Evolutionary conservation across 2,888 invertebrate genomes (phyloP), one percentile per base, ranked within the genome.

Genomic region (Tetragonula carbonaria): DNA sequence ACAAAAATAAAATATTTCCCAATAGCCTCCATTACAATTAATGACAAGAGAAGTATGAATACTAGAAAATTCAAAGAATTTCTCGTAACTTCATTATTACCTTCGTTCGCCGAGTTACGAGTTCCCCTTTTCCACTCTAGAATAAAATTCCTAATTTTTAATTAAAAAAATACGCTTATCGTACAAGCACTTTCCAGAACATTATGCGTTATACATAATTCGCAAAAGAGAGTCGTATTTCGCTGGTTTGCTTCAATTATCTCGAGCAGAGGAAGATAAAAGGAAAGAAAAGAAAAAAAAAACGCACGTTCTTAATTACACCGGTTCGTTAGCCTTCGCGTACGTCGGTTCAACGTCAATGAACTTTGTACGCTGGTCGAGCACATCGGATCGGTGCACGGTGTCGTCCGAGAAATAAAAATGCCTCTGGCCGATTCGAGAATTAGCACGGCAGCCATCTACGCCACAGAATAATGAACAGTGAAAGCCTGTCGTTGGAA

Each of bases 401-500:
- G 16, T 28, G 45, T 45, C 45, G 45, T 38, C 14, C 23, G 78
- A 81, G 84, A 89, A 89, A 88, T 90, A 74, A 81, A 74, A 81
- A 79, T 53, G 70, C 50, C 74, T 70, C 70, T 59, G 75, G n/a
- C 21, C 59, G 82, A 82, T 86, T 79, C 82, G 84, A 74, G 84
- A 87, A 91, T 90, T 86, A 86, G 74, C 78, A 86, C 82, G 78
- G 72, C 84, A 74, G n/a, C 70, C 81, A 66, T 66, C 78, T 81
- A 86, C 86, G 85, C 67, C 6, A 71, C 28, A 55, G 86, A 84
- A 89, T 91, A 90, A 91, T 87, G 85, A 87, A 70, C 77, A 87
- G 88, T 73, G 91, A 90, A 88, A 87, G 90, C 86, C 57, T 57
- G 74, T 65, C 63, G 78, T 83, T 77, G 80, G 81, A 74, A 83